phyloP scores from a whole-genome alignment of 2,888 invertebrate genomes.

The Chloromyia formosa region DNA sequence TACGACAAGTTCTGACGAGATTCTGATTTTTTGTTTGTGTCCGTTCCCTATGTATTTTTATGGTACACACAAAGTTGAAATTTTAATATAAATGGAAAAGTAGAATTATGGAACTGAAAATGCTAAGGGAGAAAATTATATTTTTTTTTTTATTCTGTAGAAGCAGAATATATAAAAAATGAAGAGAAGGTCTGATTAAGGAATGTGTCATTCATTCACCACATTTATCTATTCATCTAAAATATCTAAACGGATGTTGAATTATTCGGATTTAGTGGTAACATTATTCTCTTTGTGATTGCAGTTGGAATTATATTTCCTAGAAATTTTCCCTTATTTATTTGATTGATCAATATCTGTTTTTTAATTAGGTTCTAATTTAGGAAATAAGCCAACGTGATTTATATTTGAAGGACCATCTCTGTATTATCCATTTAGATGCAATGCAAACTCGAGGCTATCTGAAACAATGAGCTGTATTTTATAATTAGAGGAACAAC shows the following conservation, averaged over 20 bases:
- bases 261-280: background rate
- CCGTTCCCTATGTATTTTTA: no score
- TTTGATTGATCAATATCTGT: no score
- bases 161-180: no score
- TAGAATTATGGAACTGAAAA: background rate
- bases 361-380: no score
- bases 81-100: slow-evolving; percentile 10
- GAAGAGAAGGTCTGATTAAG: background rate
- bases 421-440: no score
- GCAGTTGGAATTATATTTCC: background rate
- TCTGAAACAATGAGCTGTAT: no score
- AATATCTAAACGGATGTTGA: background rate
- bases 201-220: background rate
- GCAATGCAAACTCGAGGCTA: no score
- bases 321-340: background rate
- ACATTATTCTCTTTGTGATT: background rate
- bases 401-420: no score
- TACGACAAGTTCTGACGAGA: background rate
- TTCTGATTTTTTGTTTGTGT: no score
- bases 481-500: no score
- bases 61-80: background rate
- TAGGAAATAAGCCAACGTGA: no score
- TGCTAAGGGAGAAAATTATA: background rate
- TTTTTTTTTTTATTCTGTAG: no score
- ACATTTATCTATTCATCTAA: background rate